Base-by-base conservation (phyloP, 2,797 vertebrate species). In the Trachops cirrhosus region DNA sequence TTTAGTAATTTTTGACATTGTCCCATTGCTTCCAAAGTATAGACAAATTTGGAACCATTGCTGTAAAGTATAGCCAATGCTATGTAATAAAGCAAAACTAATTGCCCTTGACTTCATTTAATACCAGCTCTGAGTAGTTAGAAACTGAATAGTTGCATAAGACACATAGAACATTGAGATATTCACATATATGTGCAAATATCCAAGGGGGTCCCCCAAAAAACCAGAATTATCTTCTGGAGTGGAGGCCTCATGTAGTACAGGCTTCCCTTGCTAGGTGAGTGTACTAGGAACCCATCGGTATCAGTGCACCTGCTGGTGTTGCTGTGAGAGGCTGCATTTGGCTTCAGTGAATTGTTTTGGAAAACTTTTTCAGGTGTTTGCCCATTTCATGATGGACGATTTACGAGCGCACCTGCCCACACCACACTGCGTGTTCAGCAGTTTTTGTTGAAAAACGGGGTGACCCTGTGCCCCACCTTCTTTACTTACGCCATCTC, bases 1-100 rank as follows among this genome's bases (percentile, higher is more conserved):
- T 92, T 96, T n/a, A 52, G 24, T 62, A 75, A 73, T 44, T 93
- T 46, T 77, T 96, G 59, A 89, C 15, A 10, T 75, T 88, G 12
- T 78, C 59, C 24, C 89, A 44, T 67, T 78, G 62, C 82, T 73
- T 52, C 15, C 29, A 44, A 0, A 9, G 4, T 79, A 9, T 11
- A 80, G 71, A 32, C 29, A 85, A 9, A 37, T 90, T 93, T 82
- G 67, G 14, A 80, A 54, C 34, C 52, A 0, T 39, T 78, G 34
- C 32, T 44, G 0, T 75, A 54, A 24, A 14, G 24, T 34, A 34
- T 62, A 39, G 8, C 70, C 50, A 84, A 0, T 71, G 19, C 50
- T 70, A 1, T 73, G 26, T 44, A 84, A 50, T 73, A 62, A 41
- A 94, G 37, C 44, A 22, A 67, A 92, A 64, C 48, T 37, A 67